These are phyloP conservation scores for Lepidurus apus DNA, from an alignment of 1,140 invertebrate genomes.

Conservation along the genomic window DNA sequence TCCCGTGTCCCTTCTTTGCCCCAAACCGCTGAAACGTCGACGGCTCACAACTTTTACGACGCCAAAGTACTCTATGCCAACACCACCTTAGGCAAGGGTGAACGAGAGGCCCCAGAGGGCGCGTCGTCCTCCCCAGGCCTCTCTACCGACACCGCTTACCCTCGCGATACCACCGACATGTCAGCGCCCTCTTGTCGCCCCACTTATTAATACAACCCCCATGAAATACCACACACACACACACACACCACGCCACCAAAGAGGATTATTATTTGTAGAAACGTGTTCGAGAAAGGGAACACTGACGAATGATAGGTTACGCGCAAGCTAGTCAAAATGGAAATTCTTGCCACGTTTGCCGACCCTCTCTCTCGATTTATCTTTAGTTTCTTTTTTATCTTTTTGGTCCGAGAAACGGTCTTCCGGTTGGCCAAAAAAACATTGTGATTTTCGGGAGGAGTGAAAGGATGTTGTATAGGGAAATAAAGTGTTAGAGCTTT, in stretches of 20 bases:
- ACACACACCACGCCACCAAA: neutral
- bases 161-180: neutral
- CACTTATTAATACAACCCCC: neutral
- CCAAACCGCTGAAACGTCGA: neutral
- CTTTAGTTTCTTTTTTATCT: neutral
- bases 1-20: neutral
- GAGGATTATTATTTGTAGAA: neutral
- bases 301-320: neutral
- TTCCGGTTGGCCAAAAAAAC: neutral
- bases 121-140: conserved; percentile 42
- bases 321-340: conserved; percentile 4
- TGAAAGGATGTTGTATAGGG: neutral
- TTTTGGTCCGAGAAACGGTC: neutral
- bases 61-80: conserved; percentile 8
- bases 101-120: conserved; percentile 42
- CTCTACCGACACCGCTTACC: conserved; percentile 27
- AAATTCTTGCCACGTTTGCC: conserved; percentile 7
- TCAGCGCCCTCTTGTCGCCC: neutral
- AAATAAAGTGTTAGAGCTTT: neutral
- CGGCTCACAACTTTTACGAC: neutral
- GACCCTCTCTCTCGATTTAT: neutral
- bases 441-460: neutral
- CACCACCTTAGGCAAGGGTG: conserved; percentile 36
- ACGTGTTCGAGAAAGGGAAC: neutral
- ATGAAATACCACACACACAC: neutral